Evolutionary conservation across 2,797 vertebrate genomes (phyloP).

Genomic region (Myotis findleyi): DNA sequence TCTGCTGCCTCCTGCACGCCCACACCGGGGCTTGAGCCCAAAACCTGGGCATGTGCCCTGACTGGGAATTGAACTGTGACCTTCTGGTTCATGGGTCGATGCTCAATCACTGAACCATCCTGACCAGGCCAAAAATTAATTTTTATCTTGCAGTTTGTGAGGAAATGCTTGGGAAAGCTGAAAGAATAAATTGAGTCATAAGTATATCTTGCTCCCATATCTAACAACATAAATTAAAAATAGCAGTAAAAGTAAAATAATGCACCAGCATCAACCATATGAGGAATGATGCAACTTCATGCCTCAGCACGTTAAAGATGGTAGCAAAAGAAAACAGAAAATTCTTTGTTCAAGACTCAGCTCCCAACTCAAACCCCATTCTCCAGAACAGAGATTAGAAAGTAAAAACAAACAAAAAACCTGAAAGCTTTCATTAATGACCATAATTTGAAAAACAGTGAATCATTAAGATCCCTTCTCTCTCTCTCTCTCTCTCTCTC

Average conservation of each 20-base stretch:
- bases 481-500: neutral
- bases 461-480: fast-evolving
- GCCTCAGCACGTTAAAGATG: neutral
- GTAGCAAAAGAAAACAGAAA: neutral
- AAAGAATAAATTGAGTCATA: slow-evolving; percentile 44
- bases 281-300: neutral
- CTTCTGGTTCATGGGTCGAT: too few species aligned
- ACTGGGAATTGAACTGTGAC: too few species aligned
- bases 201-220: slow-evolving; percentile 53
- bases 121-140: neutral
- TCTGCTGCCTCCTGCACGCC: too few species aligned
- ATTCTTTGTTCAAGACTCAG: neutral
- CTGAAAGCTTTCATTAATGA: neutral
- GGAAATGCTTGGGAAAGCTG: slow-evolving; percentile 50
- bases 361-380: neutral
- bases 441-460: neutral
- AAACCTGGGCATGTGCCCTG: too few species aligned
- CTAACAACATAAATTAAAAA: slow-evolving; percentile 62
- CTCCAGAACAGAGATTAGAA: neutral
- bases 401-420: neutral
- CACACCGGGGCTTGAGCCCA: too few species aligned
- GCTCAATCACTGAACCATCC: too few species aligned
- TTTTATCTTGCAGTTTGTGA: slow-evolving; percentile 46
- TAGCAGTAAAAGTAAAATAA: neutral
- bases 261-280: neutral